phyloP scores from a whole-genome alignment of 1,140 invertebrate genomes.

The Formica selysi region DNA sequence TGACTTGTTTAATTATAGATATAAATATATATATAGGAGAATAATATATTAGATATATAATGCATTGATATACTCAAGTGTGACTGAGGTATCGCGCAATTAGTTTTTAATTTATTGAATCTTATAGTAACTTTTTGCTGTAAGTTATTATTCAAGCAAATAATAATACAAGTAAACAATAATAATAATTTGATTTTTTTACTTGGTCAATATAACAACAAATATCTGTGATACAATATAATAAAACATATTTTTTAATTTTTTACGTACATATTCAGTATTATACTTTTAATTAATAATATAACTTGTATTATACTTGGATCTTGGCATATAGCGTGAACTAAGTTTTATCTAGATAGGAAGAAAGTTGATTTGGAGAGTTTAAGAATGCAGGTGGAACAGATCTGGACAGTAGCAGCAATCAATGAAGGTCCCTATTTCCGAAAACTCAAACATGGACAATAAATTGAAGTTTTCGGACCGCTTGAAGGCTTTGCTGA shows the following conservation, averaged over 20 bases:
- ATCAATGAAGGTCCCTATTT: slow-evolving; percentile 80
- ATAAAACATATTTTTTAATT: slow-evolving; percentile 69
- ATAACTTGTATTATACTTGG: slow-evolving; percentile 53
- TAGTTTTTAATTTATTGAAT: slow-evolving; percentile 66
- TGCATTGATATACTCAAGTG: slow-evolving; percentile 40
- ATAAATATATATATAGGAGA: slow-evolving; percentile 34
- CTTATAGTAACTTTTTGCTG: slow-evolving; percentile 47
- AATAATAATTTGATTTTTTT: slow-evolving; percentile 46
- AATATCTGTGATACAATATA: slow-evolving; percentile 69
- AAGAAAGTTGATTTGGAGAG: slow-evolving; percentile 67
- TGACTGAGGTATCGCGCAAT: slow-evolving; percentile 26
- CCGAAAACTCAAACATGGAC: slow-evolving; percentile 83
- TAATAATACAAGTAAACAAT: neutral
- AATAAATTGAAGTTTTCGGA: slow-evolving; percentile 87
- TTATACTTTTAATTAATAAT: slow-evolving; percentile 66
- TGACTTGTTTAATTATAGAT: slow-evolving; percentile 60
- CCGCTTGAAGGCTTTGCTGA: slow-evolving; percentile 85
- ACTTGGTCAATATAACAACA: slow-evolving; percentile 25
- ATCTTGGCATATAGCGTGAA: slow-evolving; percentile 73
- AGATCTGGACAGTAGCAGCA: slow-evolving; percentile 68
- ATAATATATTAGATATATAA: slow-evolving; percentile 1
- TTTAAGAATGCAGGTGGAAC: slow-evolving; percentile 82
- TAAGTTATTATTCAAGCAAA: slow-evolving; percentile 2
- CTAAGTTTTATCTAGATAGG: slow-evolving; percentile 73
- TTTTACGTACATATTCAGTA: slow-evolving; percentile 70